Base-by-base conservation (phyloP, 2,113 vertebrate genomes). In the Chauna torquata region DNA sequence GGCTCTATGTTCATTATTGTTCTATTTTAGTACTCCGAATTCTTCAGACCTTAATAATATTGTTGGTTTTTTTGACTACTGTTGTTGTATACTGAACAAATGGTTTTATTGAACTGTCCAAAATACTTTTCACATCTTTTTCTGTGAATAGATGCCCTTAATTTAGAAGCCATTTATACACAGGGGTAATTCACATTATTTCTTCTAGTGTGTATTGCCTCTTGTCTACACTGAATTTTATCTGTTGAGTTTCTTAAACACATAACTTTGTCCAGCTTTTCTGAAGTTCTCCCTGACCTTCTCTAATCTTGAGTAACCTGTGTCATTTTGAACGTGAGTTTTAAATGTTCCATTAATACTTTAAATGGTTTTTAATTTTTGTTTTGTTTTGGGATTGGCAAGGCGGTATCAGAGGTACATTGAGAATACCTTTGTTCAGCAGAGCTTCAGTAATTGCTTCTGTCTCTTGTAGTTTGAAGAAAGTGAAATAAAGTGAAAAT, bases 401-500 rank as follows among this genome's bases (percentile, higher is more conserved):
- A 88, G 68, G 85, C 86, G 62, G 28, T 96, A 96, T 95, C 86
- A 93, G 81, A 87, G 28, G 88, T 92, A 78, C 69, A 69, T 18
- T 90, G 88, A 96, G 96, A 97, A 90, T 80, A 97, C 95, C 89
- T 90, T 97, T 95, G 96, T 97, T 94, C 72, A 96, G 81, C 65
- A 94, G 87, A 91, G 95, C 93, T 96, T 76, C 94, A 95, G 94
- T 97, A 97, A 97, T 96, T 96, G 87, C 89, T 97, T 97, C 96
- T 97, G 83, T 96, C 97, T 97, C 87, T 85, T 94, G 28, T 88
- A 97, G 96, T 94, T 95, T 97, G 94, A 97, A 88, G 89, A 95
- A 97, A 97, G 92, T 93, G 91, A 96, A 97, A 95, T 94, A 98
- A 98, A 98, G 96, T 94, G 82, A 98, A 98, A 98, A 98, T 95